phyloP scores from a whole-genome alignment of 2,113 vertebrate genomes.

The Columba janthina region DNA sequence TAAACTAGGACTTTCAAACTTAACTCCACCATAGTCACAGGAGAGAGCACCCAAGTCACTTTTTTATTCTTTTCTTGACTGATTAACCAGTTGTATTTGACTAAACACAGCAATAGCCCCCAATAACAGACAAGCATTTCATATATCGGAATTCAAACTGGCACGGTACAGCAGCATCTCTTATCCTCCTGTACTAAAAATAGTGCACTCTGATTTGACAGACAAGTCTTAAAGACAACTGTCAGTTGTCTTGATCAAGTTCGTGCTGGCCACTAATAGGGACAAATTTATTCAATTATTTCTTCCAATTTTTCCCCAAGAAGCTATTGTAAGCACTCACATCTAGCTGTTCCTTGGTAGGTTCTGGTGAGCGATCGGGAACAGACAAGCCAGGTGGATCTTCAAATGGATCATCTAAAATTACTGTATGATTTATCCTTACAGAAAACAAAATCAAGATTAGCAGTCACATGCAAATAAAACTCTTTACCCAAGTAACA shows the following conservation, averaged over 20 bases:
- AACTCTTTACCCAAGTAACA: background rate
- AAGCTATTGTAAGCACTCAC: constrained; percentile 73
- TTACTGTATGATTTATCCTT: constrained; percentile 97
- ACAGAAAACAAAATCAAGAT: constrained; percentile 38
- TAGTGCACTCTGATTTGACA: rapidly evolving
- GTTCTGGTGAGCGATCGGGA: constrained; percentile 93
- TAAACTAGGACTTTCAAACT: background rate
- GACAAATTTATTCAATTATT: background rate
- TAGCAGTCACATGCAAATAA: background rate
- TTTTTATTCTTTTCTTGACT: background rate
- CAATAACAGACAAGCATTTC: background rate
- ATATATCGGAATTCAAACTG: background rate
- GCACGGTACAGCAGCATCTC: background rate
- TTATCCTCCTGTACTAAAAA: background rate
- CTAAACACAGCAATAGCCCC: background rate
- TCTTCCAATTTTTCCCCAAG: background rate
- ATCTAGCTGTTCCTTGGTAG: constrained; percentile 91
- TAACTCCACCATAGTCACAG: background rate
- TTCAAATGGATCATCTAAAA: constrained; percentile 96
- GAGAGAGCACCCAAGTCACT: background rate
- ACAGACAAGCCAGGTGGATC: constrained; percentile 88
- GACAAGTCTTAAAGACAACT: background rate
- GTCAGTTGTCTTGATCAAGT: too few relatives aligned
- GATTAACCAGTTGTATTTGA: background rate
- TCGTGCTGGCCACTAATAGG: background rate